These are phyloP conservation scores for Balaenoptera acutorostrata DNA, from an alignment of 2,113 vertebrate species.

Conservation along the genomic window DNA sequence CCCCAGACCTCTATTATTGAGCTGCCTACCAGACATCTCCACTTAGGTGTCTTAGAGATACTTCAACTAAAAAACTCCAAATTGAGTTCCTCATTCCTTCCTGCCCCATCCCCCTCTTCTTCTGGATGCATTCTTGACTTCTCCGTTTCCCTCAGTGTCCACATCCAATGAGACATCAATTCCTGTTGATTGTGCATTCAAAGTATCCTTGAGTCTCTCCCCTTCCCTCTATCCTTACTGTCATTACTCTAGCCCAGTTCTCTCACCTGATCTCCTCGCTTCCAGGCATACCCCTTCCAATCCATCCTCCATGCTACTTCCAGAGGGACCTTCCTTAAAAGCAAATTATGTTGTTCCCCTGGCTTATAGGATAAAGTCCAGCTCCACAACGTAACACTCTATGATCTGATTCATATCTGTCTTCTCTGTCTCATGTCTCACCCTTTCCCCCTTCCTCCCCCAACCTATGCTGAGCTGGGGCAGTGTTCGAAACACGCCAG, in stretches of 20 bases:
- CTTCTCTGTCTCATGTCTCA: not conserved
- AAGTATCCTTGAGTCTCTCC: not conserved
- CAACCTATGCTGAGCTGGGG: not conserved
- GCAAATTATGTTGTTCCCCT: not conserved
- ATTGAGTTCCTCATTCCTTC: conserved; percentile 11
- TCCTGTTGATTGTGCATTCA: conserved; percentile 22
- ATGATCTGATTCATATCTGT: conserved; percentile 18
- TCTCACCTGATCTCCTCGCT: not conserved
- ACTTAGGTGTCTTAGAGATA: not conserved
- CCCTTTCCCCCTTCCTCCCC: not conserved
- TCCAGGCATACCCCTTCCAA: not conserved
- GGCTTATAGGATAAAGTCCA: conserved; percentile 20
- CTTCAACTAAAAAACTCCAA: not conserved
- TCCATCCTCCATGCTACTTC: not conserved
- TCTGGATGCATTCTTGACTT: not conserved
- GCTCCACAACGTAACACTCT: not conserved
- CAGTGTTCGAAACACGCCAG: not conserved
- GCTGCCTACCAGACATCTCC: not conserved
- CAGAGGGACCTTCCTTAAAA: not conserved
- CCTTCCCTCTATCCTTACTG: not conserved
- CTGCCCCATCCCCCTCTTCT: not conserved
- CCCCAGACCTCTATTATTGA: not conserved
- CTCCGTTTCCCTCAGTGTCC: not conserved
- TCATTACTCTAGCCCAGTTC: not conserved
- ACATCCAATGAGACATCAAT: not conserved